Conservation (phyloP, 2,888 invertebrate genomes). For the Lasioglossum calceatum region DNA sequence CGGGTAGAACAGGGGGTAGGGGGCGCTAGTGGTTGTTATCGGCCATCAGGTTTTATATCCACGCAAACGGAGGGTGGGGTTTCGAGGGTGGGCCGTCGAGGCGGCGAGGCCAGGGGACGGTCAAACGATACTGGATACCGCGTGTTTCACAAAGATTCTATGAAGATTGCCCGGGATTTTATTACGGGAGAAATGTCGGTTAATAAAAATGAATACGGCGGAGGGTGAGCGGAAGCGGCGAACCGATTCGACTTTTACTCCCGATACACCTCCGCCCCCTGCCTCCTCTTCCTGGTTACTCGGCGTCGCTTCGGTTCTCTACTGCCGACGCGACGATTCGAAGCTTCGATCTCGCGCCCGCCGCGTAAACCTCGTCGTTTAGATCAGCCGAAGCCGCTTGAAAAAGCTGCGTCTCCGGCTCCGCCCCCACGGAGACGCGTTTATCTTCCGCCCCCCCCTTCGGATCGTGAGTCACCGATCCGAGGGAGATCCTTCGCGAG, state of each 20-base stretch:
- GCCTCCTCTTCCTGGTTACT: conserved; percentile 52
- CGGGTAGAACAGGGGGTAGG: conserved; percentile 55
- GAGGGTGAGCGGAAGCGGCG: conserved; percentile 33
- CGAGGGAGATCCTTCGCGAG: conserved; percentile 50
- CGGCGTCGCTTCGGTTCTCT: conserved; percentile 39
- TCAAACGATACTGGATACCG: conserved; percentile 82
- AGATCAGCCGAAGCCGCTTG: conserved; percentile 58
- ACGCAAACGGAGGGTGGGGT: conserved; percentile 62
- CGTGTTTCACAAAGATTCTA: conserved; percentile 84
- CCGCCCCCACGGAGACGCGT: conserved; percentile 44
- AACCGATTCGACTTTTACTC: conserved; percentile 29
- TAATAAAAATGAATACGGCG: conserved; percentile 84
- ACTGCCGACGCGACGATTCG: conserved; percentile 74
- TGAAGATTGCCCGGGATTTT: conserved; percentile 84
- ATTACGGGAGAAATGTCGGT: conserved; percentile 84
- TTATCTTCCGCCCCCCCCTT: conserved; percentile 57
- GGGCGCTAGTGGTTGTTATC: conserved; percentile 84
- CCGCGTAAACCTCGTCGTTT: conserved; percentile 74
- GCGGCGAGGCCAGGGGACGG: conserved; percentile 63
- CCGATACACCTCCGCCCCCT: conserved; percentile 45
- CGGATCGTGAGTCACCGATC: conserved; percentile 61
- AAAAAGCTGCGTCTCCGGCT: conserved; percentile 27
- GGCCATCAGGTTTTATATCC: conserved; percentile 85
- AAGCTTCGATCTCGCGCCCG: conserved; percentile 76
- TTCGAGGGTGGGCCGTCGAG: conserved; percentile 33